Evolutionary conservation across 2,113 vertebrate species (phyloP).

Genomic region (Neogobius melanostomus): DNA sequence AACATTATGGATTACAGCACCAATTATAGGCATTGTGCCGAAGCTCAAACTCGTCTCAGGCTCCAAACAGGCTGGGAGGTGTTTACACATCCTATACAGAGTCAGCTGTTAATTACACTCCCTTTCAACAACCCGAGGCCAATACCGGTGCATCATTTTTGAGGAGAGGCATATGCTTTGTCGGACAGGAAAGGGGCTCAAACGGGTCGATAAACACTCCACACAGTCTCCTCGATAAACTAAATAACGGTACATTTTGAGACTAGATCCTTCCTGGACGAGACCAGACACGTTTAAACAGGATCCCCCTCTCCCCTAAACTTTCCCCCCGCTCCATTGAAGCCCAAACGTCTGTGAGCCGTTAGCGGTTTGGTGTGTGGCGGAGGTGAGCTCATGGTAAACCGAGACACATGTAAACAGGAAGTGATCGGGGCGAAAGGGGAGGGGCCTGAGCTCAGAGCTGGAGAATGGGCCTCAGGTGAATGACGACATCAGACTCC

Average conservation of each 20-base stretch:
- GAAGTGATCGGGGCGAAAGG: neutral
- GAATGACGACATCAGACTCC: constrained; percentile 2
- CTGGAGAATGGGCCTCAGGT: constrained; percentile 1
- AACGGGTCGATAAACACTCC: too few species aligned
- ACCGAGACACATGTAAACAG: constrained; percentile 1
- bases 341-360: neutral
- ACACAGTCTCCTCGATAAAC: too few species aligned
- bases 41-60: too few species aligned
- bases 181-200: too few species aligned
- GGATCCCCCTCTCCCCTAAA: neutral
- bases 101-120: too few species aligned
- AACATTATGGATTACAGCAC: too few species aligned
- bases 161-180: too few species aligned
- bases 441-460: constrained; percentile 4
- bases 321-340: neutral
- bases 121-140: too few species aligned
- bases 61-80: too few species aligned
- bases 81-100: too few species aligned
- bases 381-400: neutral
- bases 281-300: neutral
- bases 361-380: neutral
- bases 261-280: neutral
- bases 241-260: neutral
- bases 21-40: too few species aligned
- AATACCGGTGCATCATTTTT: too few species aligned